These are phyloP conservation scores for Carcina quercana DNA, from an alignment of 2,888 invertebrate species.

Conservation along the genomic window DNA sequence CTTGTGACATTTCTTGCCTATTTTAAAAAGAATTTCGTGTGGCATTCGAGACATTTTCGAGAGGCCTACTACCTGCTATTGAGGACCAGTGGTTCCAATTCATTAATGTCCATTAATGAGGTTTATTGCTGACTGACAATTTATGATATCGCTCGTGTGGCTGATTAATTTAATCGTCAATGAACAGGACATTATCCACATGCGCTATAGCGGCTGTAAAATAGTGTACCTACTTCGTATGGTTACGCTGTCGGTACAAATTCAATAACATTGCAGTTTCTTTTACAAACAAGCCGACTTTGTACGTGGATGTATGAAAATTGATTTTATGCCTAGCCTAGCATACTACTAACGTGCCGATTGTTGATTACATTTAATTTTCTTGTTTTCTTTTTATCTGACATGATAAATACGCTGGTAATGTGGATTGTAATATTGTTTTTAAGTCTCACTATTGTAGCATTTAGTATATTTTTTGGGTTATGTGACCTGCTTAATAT, in stretches of 20 bases:
- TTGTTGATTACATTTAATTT: too few species aligned
- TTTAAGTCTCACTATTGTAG: too few species aligned
- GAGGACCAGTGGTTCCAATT: constrained; percentile 43
- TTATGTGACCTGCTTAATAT: too few species aligned
- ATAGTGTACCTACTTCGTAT: constrained; percentile 20
- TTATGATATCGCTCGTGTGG: constrained; percentile 39
- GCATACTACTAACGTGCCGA: too few species aligned
- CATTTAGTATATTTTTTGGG: too few species aligned
- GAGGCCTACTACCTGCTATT: constrained; percentile 53
- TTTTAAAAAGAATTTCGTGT: constrained; percentile 45
- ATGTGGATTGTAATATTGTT: too few species aligned
- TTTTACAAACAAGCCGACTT: too few species aligned
- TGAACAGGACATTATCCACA: constrained; percentile 40
- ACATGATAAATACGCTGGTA: too few species aligned
- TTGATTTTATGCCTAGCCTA: too few species aligned
- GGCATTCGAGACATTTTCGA: constrained; percentile 41
- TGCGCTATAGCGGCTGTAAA: constrained; percentile 26
- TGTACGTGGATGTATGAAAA: too few species aligned
- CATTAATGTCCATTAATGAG: constrained; percentile 61
- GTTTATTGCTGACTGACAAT: constrained; percentile 52
- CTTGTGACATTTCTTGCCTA: constrained; percentile 42
- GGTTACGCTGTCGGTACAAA: constrained; percentile 24
- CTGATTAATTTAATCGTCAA: constrained; percentile 60
- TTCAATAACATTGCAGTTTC: constrained; percentile 3
- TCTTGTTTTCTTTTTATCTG: too few species aligned